Percentiles rank a stretch among this genome's conserved stretches.
These are phyloP conservation scores for Apteryx mantelli DNA, from an alignment of 2,113 vertebrate genomes.

Conservation along the genomic window DNA sequence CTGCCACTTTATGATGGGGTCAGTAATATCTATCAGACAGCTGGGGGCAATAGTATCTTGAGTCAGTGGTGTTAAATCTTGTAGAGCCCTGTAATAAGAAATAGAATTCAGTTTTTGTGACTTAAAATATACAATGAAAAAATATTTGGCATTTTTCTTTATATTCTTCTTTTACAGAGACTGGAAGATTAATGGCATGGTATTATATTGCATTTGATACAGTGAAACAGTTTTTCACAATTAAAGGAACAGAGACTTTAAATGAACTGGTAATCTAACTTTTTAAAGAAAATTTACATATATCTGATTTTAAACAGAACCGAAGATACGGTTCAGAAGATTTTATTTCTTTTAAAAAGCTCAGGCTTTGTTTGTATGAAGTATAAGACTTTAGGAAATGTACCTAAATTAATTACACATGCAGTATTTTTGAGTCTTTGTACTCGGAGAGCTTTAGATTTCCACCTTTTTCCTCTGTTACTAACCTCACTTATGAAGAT, in stretches of 20 bases:
- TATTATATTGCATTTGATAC: slow-evolving; percentile 96
- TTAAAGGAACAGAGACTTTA: slow-evolving; percentile 88
- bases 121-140: not conserved
- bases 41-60: not conserved
- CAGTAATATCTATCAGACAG: not conserved
- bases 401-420: not conserved
- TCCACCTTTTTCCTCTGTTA: not conserved
- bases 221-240: slow-evolving; percentile 87
- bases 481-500: not conserved
- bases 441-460: not conserved
- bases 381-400: not conserved
- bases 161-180: slow-evolving; percentile 78
- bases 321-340: not conserved
- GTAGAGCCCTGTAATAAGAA: not conserved
- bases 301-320: not conserved
- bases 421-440: not conserved
- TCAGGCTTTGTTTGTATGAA: not conserved
- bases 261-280: slow-evolving; percentile 86
- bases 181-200: slow-evolving; percentile 92
- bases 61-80: not conserved
- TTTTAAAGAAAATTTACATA: slow-evolving; percentile 23
- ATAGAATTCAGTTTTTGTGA: not conserved
- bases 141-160: not conserved
- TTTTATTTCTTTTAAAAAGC: not conserved
- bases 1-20: not conserved